Evolutionary conservation across 2,888 invertebrate genomes (phyloP), one percentile per base, ranked within the genome.

Genomic region (Sthenelais limicola): DNA sequence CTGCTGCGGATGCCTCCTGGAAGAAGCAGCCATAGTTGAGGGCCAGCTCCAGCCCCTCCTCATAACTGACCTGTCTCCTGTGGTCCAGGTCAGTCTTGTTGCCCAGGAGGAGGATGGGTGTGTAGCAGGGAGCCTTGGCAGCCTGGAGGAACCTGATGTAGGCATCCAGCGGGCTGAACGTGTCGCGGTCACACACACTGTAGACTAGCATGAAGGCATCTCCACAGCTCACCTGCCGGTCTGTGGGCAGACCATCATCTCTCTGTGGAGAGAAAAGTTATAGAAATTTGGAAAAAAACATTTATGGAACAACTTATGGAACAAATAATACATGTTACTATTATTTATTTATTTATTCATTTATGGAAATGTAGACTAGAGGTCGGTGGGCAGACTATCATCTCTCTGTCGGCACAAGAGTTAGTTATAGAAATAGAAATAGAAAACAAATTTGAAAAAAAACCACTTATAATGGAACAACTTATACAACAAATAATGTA

Each of bases 121-220:
- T 92, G 85, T 93, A 93, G 67, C 92, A 92, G 24, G 93, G 93
- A 75, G 93, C 67, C 67, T 47, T 67, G 67, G 67, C 67, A 4
- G 21, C 67, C 38, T 47, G 32, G 15, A 38, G 47, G 47, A 28
- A 35, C 67, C 47, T 24, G 12, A 67, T 24, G 67, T 67, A 67
- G 26, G 4, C 43, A 18, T 38, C 43, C 3, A 67, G 24, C 4
- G 26, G 47, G 92, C 80, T 93, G 87, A 94, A 94, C 80, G 93
- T 93, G 71, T 91, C 91, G 77, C 92, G 90, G 84, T 93, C 93
- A 83, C 92, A 93, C 54, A 94, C 93, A 54, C 93, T 93, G 89
- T 94, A 94, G 66, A 94, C 93, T 77, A 94, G 91, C 35, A 94
- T 92, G 86, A 93, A 94, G 0, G 94, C 93, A 83, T 94, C 94